Base-by-base conservation (phyloP, 2,888 invertebrate genomes). In the Chorisops tibialis region DNA sequence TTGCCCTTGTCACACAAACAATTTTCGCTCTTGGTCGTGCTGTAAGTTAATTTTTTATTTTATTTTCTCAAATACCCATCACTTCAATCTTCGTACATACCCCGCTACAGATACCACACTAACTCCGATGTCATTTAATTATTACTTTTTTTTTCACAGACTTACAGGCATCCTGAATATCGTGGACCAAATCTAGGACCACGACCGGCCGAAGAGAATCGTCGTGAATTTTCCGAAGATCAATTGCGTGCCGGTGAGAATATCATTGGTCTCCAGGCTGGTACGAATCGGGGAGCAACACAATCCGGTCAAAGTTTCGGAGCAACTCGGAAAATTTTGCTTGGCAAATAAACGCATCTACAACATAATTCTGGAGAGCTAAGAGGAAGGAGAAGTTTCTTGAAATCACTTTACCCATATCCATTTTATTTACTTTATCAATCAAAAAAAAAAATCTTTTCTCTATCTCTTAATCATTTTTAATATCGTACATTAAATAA, bases 301-400 rank as follows among this genome's bases (percentile, higher is more conserved):
- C 93, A 93, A 73, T 87, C 91, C 2, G 94, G 94, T 6, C 91
- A 91, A 75, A 93, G 79, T 81, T 91, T 93, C 70, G 93, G 93
- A n/a, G 88, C 89, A 22, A 85, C 88, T 47, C 83, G 91, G 70
- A 90, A 90, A 77, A 91, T 91, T 70, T 85, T 91, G 68, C 83
- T 91, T 64, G 89, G 89, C 76, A 89, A 89, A 79, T 89, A 78
- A 76, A 7, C 30, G 30, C 30, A 7, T 30, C 9, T n/a, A n/a
- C n/a, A n/a, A n/a, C n/a, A n/a, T n/a, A n/a, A n/a, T n/a, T n/a
- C n/a, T n/a, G n/a, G n/a, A n/a, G n/a, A n/a, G n/a, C n/a, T n/a
- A n/a, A n/a, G n/a, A n/a, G n/a, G n/a, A n/a, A n/a, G n/a, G n/a
- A n/a, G n/a, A n/a, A n/a, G n/a, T n/a, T n/a, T n/a, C n/a, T n/a